phyloP scores from a whole-genome alignment of 2,113 vertebrate genomes.

The Xenopus tropicalis region UCB_Xtro_10.0 CM004446.2:2729001-2729500 shows the following conservation, averaged over 20 bases:
- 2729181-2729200: too few relatives aligned
- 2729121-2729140: not conserved
- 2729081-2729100: not conserved
- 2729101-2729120: not conserved
- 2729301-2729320: too few relatives aligned
- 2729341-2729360: not conserved
- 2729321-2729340: not conserved
- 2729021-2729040: not conserved
- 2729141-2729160: too few relatives aligned
- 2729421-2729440: conserved; percentile 77
- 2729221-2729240: too few relatives aligned
- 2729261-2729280: too few relatives aligned
- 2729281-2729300: too few relatives aligned
- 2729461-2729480: conserved; percentile 98
- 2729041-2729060: not conserved
- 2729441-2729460: conserved; percentile 98
- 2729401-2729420: not conserved
- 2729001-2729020: not conserved
- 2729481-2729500: conserved; percentile 98
- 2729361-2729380: too few relatives aligned
- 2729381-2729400: not conserved
- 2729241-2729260: too few relatives aligned
- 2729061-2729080: too few relatives aligned
- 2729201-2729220: too few relatives aligned
- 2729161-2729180: too few relatives aligned